Evolutionary conservation across 2,797 vertebrate genomes (phyloP).

Genomic region (Sylvilagus floridanus): DNA sequence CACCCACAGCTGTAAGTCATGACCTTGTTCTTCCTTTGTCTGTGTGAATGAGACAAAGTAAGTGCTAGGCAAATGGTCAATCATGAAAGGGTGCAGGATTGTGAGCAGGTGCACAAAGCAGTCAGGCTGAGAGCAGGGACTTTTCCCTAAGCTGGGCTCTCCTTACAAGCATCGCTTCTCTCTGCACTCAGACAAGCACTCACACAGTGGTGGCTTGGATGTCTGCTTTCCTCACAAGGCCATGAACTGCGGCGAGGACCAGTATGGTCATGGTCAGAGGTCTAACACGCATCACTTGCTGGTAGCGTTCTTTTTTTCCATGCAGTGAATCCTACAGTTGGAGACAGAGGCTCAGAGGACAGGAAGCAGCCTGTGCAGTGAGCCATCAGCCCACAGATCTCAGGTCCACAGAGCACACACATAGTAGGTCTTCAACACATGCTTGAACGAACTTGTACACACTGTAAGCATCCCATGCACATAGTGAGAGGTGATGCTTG

Average conservation of each 20-base stretch:
- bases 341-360: neutral
- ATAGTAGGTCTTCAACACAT: rapidly evolving
- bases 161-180: neutral
- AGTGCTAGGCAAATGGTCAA: neutral
- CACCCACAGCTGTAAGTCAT: neutral
- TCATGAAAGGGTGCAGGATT: neutral
- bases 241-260: neutral
- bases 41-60: neutral
- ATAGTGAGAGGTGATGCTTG: neutral
- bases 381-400: neutral
- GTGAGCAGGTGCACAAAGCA: neutral
- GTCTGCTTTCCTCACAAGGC: neutral
- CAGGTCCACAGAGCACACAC: neutral
- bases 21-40: neutral
- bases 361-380: neutral
- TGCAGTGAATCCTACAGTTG: neutral
- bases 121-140: neutral
- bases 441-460: rapidly evolving
- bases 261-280: neutral
- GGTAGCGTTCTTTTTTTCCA: neutral
- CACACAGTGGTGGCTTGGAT: neutral
- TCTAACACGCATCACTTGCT: neutral
- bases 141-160: no score
- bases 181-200: neutral
- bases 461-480: rapidly evolving